phyloP scores from a whole-genome alignment of 2,113 vertebrate genomes.

The Engraulis encrasicolus region DNA sequence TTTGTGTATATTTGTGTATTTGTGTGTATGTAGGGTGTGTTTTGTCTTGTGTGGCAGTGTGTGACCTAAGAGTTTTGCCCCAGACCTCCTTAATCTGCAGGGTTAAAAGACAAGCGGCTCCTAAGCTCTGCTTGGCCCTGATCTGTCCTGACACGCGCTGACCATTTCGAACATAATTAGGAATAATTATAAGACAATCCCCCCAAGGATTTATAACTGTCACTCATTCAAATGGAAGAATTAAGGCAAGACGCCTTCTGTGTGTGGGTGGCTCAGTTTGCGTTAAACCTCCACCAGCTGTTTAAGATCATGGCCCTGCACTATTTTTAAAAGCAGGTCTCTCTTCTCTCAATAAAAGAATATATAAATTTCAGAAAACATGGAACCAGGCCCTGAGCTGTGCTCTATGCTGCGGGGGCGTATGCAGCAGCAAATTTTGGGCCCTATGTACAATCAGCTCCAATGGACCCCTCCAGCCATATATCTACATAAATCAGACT shows the following conservation, averaged over 20 bases:
- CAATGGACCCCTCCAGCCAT: too few species aligned
- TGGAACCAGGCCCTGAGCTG: not conserved
- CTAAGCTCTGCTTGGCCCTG: slow-evolving; percentile 49
- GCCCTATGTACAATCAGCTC: too few species aligned
- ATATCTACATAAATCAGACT: too few species aligned
- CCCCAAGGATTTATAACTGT: slow-evolving; percentile 30
- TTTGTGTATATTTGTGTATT: too few species aligned
- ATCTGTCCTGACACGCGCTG: slow-evolving; percentile 42
- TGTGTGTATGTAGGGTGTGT: not conserved
- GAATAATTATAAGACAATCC: slow-evolving; percentile 50
- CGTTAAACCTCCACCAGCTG: slow-evolving; percentile 50
- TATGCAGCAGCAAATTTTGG: too few species aligned
- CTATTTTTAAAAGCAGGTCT: slow-evolving; percentile 26
- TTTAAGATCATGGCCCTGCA: slow-evolving; percentile 20
- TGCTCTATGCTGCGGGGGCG: not conserved
- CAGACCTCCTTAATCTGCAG: slow-evolving; percentile 36
- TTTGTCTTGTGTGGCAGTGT: not conserved
- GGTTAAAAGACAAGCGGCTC: slow-evolving; percentile 27
- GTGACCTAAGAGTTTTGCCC: not conserved
- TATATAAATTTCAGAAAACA: slow-evolving; percentile 21
- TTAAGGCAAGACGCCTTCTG: slow-evolving; percentile 28
- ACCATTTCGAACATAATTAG: slow-evolving; percentile 53
- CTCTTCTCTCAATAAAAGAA: slow-evolving; percentile 36
- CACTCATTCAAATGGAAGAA: slow-evolving; percentile 35
- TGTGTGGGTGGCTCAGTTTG: slow-evolving; percentile 35